Conservation (phyloP, 2,888 invertebrate genomes). For the Athripsodes cinereus region DNA sequence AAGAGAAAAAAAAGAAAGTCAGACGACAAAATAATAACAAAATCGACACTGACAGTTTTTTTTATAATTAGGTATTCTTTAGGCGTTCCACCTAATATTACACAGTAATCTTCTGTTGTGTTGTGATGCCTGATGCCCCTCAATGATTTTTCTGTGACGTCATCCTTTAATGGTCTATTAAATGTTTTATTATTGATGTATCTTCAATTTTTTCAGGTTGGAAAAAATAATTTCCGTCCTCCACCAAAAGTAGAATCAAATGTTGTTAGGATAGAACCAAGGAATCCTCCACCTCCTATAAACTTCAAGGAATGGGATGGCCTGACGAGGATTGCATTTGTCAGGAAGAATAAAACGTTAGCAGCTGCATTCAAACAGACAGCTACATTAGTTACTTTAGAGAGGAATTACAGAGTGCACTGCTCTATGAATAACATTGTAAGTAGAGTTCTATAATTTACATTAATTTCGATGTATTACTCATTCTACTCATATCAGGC, state of each 20-base stretch:
- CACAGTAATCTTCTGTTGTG: no score
- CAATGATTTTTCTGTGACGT: no score
- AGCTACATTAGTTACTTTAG: constrained; percentile 74
- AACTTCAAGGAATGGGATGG: constrained; percentile 98
- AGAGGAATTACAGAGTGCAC: constrained; percentile 86
- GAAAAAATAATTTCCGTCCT: constrained; percentile 96
- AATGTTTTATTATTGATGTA: no score
- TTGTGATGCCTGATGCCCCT: no score
- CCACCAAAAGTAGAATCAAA: constrained; percentile 99
- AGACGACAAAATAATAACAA: no score
- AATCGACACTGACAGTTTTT: no score
- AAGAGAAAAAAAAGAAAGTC: no score
- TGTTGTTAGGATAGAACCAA: constrained; percentile 95
- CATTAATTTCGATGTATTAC: no score
- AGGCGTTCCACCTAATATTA: no score
- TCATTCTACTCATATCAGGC: no score
- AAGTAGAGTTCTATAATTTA: constrained; percentile 28
- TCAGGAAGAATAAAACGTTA: constrained; percentile 82
- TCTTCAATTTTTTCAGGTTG: constrained; percentile 76
- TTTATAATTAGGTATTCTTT: no score
- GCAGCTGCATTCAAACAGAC: constrained; percentile 82
- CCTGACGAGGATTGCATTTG: constrained; percentile 88
- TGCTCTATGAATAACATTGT: constrained; percentile 83
- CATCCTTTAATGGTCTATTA: no score
- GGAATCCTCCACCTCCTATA: constrained; percentile 81